These are phyloP conservation scores for Ectemnius continuus DNA, from an alignment of 2,888 invertebrate genomes.

Conservation along the genomic window DNA sequence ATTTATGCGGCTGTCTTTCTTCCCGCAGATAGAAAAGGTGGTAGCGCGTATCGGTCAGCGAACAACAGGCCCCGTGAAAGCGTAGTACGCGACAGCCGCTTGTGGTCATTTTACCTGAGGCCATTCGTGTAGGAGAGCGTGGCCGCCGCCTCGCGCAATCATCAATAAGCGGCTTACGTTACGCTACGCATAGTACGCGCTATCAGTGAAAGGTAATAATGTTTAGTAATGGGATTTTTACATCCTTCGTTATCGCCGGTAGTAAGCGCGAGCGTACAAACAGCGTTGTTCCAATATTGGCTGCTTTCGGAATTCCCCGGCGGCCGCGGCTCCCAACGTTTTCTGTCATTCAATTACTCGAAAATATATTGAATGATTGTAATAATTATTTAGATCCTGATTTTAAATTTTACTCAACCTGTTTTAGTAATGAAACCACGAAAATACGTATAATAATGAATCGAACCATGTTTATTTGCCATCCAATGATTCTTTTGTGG, in stretches of 20 bases:
- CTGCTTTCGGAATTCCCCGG: too few relatives aligned
- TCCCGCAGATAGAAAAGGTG: conserved; percentile 4
- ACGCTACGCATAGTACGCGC: conserved; percentile 29
- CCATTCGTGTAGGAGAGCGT: conserved; percentile 11
- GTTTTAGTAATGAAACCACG: too few relatives aligned
- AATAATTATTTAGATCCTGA: too few relatives aligned
- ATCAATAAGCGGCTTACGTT: conserved; percentile 35
- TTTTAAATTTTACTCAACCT: too few relatives aligned
- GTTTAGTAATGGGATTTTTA: conserved; percentile 34
- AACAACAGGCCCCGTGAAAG: conserved; percentile 14
- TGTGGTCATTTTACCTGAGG: conserved; percentile 18
- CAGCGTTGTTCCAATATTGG: too few relatives aligned
- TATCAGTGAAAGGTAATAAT: conserved; percentile 28
- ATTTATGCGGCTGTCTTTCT: too few relatives aligned
- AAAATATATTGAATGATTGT: too few relatives aligned
- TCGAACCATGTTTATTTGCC: too few relatives aligned
- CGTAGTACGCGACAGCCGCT: not conserved
- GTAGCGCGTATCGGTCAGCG: conserved; percentile 11
- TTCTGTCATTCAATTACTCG: too few relatives aligned
- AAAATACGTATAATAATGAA: too few relatives aligned
- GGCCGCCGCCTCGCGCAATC: conserved; percentile 33
- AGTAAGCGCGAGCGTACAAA: not conserved
- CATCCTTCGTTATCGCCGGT: conserved; percentile 7
- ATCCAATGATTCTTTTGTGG: too few relatives aligned
- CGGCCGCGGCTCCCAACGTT: too few relatives aligned